phyloP scores from a whole-genome alignment of 2,797 vertebrate species.

The Aulostomus chinensis region DNA sequence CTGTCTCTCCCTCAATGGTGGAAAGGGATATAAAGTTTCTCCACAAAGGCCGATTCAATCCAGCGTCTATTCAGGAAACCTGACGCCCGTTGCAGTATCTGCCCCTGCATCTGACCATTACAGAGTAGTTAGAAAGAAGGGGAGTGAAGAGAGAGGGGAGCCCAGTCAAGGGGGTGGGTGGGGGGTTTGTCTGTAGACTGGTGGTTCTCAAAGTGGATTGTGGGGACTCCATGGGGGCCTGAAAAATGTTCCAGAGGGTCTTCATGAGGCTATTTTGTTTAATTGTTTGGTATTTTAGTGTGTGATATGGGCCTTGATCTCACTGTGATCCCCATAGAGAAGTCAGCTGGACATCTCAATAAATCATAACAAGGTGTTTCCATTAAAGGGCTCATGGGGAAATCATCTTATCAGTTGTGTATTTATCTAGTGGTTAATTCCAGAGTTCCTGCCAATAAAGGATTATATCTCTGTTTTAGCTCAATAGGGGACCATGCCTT shows the following conservation, averaged over 20 bases:
- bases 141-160: conserved; percentile 58
- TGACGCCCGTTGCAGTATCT: conserved; percentile 86
- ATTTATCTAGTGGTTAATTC: conserved; percentile 34
- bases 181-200: conserved; percentile 20
- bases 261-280: too few relatives aligned
- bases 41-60: conserved; percentile 91
- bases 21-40: conserved; percentile 91
- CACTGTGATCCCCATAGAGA: conserved; percentile 8
- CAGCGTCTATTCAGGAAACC: conserved; percentile 84
- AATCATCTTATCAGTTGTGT: conserved; percentile 47
- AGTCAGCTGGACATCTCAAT: conserved; percentile 28
- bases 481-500: conserved; percentile 51
- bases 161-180: not conserved
- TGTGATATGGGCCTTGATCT: conserved; percentile 15
- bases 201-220: conserved; percentile 51
- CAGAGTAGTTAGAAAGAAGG: conserved; percentile 57
- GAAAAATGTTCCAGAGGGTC: conserved; percentile 17
- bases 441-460: conserved; percentile 39
- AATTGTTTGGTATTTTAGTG: conserved; percentile 12
- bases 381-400: conserved; percentile 32
- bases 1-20: conserved; percentile 64
- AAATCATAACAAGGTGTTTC: conserved; percentile 46
- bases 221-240: conserved; percentile 36
- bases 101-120: conserved; percentile 73
- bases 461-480: conserved; percentile 69